Percentiles rank a stretch among this genome's conserved stretches.
These are phyloP conservation scores for Leucophenga maculata DNA, from an alignment of 2,888 invertebrate genomes.

Conservation along the genomic window DNA sequence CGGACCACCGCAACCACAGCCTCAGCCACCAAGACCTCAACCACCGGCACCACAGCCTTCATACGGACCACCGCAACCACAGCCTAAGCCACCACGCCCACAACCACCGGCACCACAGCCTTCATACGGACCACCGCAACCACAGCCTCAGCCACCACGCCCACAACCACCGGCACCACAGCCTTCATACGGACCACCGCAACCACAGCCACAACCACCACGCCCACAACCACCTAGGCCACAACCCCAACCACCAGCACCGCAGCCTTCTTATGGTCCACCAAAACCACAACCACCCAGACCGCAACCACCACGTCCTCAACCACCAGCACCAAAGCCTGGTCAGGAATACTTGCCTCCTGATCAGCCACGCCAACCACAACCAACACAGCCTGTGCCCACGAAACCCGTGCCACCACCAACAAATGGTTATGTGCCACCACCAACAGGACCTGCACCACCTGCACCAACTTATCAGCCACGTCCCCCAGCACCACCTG, in stretches of 20 bases:
- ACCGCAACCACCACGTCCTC: conserved; percentile 28
- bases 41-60: conserved; percentile 6
- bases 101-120: conserved; percentile 10
- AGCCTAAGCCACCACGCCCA: conserved; percentile 28
- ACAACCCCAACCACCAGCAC: conserved; percentile 33
- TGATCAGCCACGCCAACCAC: conserved; percentile 23
- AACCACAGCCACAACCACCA: conserved; percentile 39
- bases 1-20: conserved; percentile 45
- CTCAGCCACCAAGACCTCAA: conserved; percentile 15
- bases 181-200: conserved; percentile 28
- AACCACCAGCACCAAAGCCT: conserved; percentile 23
- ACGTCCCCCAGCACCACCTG: conserved; percentile 44
- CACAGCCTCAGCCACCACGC: conserved; percentile 27
- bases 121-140: conserved; percentile 29
- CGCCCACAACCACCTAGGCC: conserved; percentile 37
- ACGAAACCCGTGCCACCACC: conserved; percentile 7
- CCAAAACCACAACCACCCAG: conserved; percentile 29
- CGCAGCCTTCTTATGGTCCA: conserved; percentile 21
- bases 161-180: conserved; percentile 36
- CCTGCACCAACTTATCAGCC: conserved; percentile 45
- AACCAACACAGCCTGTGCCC: conserved; percentile 15
- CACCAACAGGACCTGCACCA: conserved; percentile 32
- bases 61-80: conserved; percentile 29
- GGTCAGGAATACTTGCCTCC: conserved; percentile 30
- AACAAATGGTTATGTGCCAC: conserved; percentile 2